Percentiles rank a stretch among this genome's conserved stretches.
Conservation (phyloP, 2,888 invertebrate species). For the Unio pictorum region DNA sequence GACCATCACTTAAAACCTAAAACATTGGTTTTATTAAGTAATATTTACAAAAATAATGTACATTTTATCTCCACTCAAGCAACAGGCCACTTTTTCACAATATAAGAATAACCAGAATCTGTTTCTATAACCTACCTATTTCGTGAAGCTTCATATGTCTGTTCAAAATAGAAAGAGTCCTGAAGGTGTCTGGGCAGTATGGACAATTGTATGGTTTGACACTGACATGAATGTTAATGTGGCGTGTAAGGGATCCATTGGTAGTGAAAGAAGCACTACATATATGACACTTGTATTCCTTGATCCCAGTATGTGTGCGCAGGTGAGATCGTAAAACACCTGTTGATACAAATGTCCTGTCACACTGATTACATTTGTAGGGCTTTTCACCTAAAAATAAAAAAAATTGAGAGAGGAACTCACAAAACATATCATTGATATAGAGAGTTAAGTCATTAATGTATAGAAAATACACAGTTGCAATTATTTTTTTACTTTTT, state of each 20-base stretch:
- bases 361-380: conserved; percentile 67
- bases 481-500: too few species aligned
- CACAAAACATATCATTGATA: too few species aligned
- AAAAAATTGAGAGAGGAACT: conserved; percentile 16
- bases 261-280: conserved; percentile 65
- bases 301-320: conserved; percentile 64
- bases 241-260: conserved; percentile 64
- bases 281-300: conserved; percentile 52
- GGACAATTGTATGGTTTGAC: conserved; percentile 55
- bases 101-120: conserved; percentile 1
- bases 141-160: conserved; percentile 48
- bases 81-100: not conserved
- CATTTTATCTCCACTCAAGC: too few species aligned
- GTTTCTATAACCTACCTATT: conserved; percentile 20
- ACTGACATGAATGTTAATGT: conserved; percentile 61
- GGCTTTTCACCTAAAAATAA: conserved; percentile 71
- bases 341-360: conserved; percentile 55
- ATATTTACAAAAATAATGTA: too few species aligned
- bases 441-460: too few species aligned
- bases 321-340: conserved; percentile 64
- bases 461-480: too few species aligned
- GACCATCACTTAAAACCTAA: too few species aligned
- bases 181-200: conserved; percentile 57
- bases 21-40: too few species aligned
- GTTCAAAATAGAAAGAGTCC: conserved; percentile 41